Evolutionary conservation across 2,888 invertebrate genomes (phyloP).

Genomic region (Clivina fossor): DNA sequence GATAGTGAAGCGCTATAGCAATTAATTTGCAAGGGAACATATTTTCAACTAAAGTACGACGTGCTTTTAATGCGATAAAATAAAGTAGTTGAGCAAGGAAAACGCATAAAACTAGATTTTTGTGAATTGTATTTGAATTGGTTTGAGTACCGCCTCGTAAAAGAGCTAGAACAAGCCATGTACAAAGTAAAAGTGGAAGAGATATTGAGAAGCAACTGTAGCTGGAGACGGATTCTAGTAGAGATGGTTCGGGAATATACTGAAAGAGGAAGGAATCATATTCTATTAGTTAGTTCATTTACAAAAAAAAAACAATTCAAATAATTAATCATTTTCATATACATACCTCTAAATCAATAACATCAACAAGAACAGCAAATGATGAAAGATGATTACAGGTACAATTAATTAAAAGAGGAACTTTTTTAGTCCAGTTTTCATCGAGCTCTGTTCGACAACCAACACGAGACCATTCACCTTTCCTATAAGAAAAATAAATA

Average conservation of each 20-base stretch:
- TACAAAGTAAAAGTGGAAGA: constrained; percentile 74
- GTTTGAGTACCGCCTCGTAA: constrained; percentile 83
- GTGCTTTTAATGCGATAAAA: constrained; percentile 82
- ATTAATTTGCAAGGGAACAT: constrained; percentile 87
- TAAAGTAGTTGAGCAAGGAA: constrained; percentile 85
- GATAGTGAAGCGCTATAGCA: constrained; percentile 90
- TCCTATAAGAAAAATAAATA: constrained; percentile 54
- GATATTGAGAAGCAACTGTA: constrained; percentile 88
- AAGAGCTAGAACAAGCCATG: constrained; percentile 78
- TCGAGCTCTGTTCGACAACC: constrained; percentile 85
- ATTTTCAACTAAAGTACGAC: constrained; percentile 76
- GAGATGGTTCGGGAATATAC: constrained; percentile 84
- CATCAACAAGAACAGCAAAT: constrained; percentile 87
- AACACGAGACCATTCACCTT: constrained; percentile 84
- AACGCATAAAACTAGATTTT: constrained; percentile 88
- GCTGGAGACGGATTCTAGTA: constrained; percentile 83
- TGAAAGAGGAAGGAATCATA: constrained; percentile 52
- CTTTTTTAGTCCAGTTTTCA: constrained; percentile 59
- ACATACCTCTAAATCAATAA: constrained; percentile 81
- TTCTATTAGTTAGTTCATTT: background rate
- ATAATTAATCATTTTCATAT: background rate
- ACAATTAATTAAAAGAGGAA: constrained; percentile 80
- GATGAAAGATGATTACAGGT: constrained; percentile 90
- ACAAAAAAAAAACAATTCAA: no score
- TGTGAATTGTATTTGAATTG: constrained; percentile 92